Evolutionary conservation across 2,888 invertebrate species (phyloP), one percentile per base, ranked within the genome.

Genomic region (Galerucella calmariensis): DNA sequence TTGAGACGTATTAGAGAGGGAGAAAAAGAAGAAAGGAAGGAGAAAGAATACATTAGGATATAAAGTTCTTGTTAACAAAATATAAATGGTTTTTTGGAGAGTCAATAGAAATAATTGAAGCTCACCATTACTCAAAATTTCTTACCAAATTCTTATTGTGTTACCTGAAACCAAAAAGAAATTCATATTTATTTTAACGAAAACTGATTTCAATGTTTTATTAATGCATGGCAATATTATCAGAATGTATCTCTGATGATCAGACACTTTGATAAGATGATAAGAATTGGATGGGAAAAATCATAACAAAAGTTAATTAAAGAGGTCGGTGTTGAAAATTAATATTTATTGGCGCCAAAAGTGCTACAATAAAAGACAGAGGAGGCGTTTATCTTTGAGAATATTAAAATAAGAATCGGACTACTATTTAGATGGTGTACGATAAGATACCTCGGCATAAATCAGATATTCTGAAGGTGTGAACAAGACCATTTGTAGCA

Each of bases 401-500:
- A 83, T 81, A 83, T 83, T 83, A 80, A 81, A 84, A 83, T 83
- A 83, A 83, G 80, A 80, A 81, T 82, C 82, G 74, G 81, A 83
- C 84, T 83, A 84, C 84, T 84, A 85, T 85, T 85, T 85, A 86
- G 86, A 86, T 86, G 81, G 84, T 82, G 84, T 81, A 78, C 77
- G 85, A 86, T 86, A 85, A 85, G 79, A 68, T 78, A 75, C 77
- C 78, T 73, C 76, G 75, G 78, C 82, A 84, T 85, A 85, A 85
- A 85, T 85, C 85, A 85, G 80, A 79, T 78, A 78, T 80, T 77
- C 73, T 67, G 76, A 78, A 84, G 82, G 84, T 84, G 85, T 82
- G 82, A 84, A 84, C 82, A 80, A 65, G 44, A 65, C 14, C 12
- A 65, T 56, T 56, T 56, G 56, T 20, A 56, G 56, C 20, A 56